Evolutionary conservation across 2,888 invertebrate genomes (phyloP).

Genomic region (Ischnus inquisitorius): DNA sequence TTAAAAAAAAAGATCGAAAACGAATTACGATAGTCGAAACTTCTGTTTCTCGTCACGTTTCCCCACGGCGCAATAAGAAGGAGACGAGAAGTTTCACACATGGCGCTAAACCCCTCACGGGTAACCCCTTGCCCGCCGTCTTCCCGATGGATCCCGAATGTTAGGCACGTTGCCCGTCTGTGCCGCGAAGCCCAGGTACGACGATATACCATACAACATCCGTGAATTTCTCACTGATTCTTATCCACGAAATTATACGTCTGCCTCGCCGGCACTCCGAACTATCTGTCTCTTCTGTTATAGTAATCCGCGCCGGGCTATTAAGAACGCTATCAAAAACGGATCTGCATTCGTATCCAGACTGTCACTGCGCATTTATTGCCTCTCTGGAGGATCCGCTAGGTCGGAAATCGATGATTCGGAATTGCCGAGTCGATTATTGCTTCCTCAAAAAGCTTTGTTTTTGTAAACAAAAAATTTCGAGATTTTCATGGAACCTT

Average conservation of each 20-base stretch:
- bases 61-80: slow-evolving; percentile 41
- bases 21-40: slow-evolving; percentile 49
- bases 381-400: background rate
- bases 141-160: slow-evolving; percentile 8
- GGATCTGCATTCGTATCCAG: slow-evolving; percentile 7
- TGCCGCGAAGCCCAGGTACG: slow-evolving; percentile 72
- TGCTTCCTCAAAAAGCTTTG: too few species aligned
- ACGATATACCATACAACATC: slow-evolving; percentile 31
- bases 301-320: slow-evolving; percentile 28
- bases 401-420: background rate
- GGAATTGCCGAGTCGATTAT: background rate
- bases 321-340: slow-evolving; percentile 23
- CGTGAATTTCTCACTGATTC: slow-evolving; percentile 80
- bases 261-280: slow-evolving; percentile 82
- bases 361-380: background rate
- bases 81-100: slow-evolving; percentile 79
- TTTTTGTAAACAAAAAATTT: too few species aligned
- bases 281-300: slow-evolving; percentile 64
- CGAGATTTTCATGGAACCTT: too few species aligned
- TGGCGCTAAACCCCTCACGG: slow-evolving; percentile 73
- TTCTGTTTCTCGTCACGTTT: slow-evolving; percentile 55
- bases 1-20: slow-evolving; percentile 12
- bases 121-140: slow-evolving; percentile 69
- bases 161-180: slow-evolving; percentile 81
- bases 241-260: slow-evolving; percentile 85